phyloP scores from a whole-genome alignment of 1,140 invertebrate species.

The Bombus confusus region DNA sequence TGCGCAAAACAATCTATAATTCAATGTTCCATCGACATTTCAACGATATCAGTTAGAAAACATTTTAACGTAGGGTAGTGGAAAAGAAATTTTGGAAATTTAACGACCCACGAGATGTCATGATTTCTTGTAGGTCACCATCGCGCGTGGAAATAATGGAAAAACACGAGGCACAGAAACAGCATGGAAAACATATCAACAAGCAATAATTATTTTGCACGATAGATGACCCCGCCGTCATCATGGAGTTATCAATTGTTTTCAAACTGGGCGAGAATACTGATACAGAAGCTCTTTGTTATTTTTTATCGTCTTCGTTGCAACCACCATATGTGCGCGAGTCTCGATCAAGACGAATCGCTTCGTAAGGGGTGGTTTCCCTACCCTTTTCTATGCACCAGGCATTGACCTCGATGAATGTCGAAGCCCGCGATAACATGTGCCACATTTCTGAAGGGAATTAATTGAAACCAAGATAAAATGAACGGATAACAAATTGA shows the following conservation, averaged over 20 bases:
- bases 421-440: not conserved
- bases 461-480: not conserved
- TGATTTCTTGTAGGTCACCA: not conserved
- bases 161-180: slow-evolving; percentile 38
- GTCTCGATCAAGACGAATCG: slow-evolving; percentile 8
- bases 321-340: not conserved
- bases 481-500: not conserved
- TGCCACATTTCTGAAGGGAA: not conserved
- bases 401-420: slow-evolving; percentile 14
- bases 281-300: slow-evolving; percentile 62
- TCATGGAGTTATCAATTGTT: slow-evolving; percentile 73
- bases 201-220: slow-evolving; percentile 50
- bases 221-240: slow-evolving; percentile 64
- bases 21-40: too few species aligned
- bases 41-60: too few species aligned
- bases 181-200: slow-evolving; percentile 18
- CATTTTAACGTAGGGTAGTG: not conserved
- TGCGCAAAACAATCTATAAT: too few species aligned
- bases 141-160: slow-evolving; percentile 12
- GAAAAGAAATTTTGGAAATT: not conserved
- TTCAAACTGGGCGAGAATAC: slow-evolving; percentile 58
- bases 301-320: slow-evolving; percentile 57
- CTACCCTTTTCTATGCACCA: not conserved
- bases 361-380: slow-evolving; percentile 25
- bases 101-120: too few species aligned